Percentiles rank a stretch among this genome's conserved stretches.
These are phyloP conservation scores for Chinchilla lanigera DNA, from an alignment of 2,113 vertebrate species.

Conservation along the genomic window DNA sequence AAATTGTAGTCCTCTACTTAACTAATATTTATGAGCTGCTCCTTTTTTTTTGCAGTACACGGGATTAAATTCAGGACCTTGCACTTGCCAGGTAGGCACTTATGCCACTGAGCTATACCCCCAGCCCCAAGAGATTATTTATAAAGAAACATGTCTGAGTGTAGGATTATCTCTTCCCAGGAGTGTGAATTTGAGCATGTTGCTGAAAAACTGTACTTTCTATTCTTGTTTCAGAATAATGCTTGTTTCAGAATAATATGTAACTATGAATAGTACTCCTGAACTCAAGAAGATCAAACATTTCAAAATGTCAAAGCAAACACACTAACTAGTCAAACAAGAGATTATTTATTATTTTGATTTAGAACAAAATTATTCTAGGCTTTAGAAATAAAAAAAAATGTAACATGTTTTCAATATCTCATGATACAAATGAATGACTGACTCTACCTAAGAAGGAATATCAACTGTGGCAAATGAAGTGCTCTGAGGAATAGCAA, in stretches of 20 bases:
- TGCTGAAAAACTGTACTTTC: neutral
- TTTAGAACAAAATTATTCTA: neutral
- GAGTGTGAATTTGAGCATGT: neutral
- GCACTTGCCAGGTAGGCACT: too few relatives aligned
- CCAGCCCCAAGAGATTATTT: too few relatives aligned
- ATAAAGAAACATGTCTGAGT: neutral
- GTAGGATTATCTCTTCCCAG: neutral
- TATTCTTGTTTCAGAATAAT: too few relatives aligned
- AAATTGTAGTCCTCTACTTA: neutral
- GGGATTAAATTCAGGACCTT: too few relatives aligned
- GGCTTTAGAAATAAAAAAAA: conserved; percentile 26
- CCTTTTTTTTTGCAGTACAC: too few relatives aligned
- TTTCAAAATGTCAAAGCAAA: conserved; percentile 38
- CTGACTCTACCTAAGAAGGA: neutral
- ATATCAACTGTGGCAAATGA: neutral
- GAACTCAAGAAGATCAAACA: neutral
- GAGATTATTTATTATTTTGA: neutral
- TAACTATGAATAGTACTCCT: neutral
- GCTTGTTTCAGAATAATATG: neutral
- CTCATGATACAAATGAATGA: neutral
- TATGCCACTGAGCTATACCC: too few relatives aligned
- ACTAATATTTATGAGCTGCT: neutral
- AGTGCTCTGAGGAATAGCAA: neutral
- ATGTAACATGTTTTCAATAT: neutral
- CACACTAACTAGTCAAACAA: neutral